Conservation (phyloP, 2,888 invertebrate species). For the Pocota personata region DNA sequence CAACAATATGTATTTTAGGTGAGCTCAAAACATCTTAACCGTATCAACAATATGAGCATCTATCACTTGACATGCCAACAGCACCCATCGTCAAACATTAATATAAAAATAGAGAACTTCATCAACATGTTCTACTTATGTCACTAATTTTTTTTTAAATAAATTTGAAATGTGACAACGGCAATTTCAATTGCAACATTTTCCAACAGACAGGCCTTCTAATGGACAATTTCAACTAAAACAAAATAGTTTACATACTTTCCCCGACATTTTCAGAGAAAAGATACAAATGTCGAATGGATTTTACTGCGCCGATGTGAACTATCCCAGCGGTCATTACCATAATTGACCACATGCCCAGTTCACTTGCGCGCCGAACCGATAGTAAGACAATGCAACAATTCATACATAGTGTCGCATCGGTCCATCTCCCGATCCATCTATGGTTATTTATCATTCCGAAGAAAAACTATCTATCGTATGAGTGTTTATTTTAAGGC, state of each 20-base stretch:
- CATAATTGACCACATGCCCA: constrained; percentile 65
- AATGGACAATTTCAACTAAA: neutral
- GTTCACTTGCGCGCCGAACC: constrained; percentile 21
- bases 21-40: neutral
- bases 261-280: neutral
- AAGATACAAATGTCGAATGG: constrained; percentile 1
- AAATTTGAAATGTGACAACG: constrained; percentile 26
- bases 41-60: neutral
- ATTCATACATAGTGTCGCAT: neutral
- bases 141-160: neutral
- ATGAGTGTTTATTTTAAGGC: constrained; percentile 71
- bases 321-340: constrained; percentile 47
- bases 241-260: neutral
- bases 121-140: constrained; percentile 44
- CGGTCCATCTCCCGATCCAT: constrained; percentile 51
- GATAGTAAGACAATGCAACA: constrained; percentile 43
- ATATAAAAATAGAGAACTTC: constrained; percentile 13
- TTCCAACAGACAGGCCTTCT: neutral
- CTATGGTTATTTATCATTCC: constrained; percentile 65
- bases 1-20: neutral
- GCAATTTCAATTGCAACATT: constrained; percentile 24
- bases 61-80: constrained; percentile 9
- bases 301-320: constrained; percentile 44
- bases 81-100: neutral
- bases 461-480: constrained; percentile 36